Conservation (phyloP, 2,797 vertebrate genomes). For the Xenops minutus region DNA sequence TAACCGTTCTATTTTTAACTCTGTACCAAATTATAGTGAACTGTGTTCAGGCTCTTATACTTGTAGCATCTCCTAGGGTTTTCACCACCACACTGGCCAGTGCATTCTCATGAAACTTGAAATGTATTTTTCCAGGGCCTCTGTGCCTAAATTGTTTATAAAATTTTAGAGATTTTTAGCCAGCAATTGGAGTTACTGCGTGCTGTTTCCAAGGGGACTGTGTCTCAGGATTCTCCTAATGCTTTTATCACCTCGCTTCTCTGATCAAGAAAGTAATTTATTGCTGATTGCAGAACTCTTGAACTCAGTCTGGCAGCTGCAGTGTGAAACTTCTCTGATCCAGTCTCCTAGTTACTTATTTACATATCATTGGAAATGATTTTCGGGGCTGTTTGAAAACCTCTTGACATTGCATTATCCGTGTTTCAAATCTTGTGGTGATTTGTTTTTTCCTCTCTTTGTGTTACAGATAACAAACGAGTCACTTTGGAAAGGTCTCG, state of each 20-base stretch:
- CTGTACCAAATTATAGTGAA: neutral
- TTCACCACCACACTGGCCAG: conserved; percentile 32
- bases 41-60: neutral
- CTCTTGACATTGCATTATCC: conserved; percentile 68
- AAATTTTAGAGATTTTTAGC: conserved; percentile 26
- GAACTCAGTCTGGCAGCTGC: conserved; percentile 76
- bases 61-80: neutral
- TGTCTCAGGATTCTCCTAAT: conserved; percentile 72
- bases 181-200: conserved; percentile 44
- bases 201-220: conserved; percentile 66
- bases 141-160: conserved; percentile 24
- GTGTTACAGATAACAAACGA: conserved; percentile 90
- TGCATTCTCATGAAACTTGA: conserved; percentile 61
- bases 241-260: conserved; percentile 74
- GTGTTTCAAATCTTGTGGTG: conserved; percentile 53
- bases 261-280: conserved; percentile 79
- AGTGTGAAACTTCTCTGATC: conserved; percentile 80
- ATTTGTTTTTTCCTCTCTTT: conserved; percentile 74
- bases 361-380: conserved; percentile 76
- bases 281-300: conserved; percentile 80
- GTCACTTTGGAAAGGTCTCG: conserved; percentile 93
- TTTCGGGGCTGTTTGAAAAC: conserved; percentile 72
- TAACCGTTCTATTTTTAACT: conserved; percentile 58
- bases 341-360: conserved; percentile 78
- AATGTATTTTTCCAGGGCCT: conserved; percentile 51